Percentiles rank a stretch among this genome's conserved stretches.
These are phyloP conservation scores for Temnothorax unifasciatus DNA, from an alignment of 2,888 invertebrate species.

Conservation along the genomic window DNA sequence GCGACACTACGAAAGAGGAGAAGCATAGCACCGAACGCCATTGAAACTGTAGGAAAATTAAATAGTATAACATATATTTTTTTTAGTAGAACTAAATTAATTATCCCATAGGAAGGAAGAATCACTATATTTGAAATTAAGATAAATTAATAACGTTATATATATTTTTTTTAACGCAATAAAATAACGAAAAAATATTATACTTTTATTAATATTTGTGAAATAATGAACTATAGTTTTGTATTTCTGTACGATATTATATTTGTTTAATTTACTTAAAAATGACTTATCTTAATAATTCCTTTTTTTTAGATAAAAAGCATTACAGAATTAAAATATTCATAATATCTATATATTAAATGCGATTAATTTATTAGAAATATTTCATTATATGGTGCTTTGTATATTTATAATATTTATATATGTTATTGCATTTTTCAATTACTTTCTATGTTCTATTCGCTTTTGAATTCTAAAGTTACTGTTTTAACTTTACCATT, in stretches of 20 bases:
- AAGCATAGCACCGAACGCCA: conserved; percentile 34
- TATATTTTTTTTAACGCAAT: neutral
- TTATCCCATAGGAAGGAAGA: neutral
- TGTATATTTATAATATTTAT: neutral
- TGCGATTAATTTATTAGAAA: neutral
- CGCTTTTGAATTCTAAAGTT: neutral
- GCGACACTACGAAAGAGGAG: conserved; percentile 52
- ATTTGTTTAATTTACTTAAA: neutral
- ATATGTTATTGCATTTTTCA: neutral
- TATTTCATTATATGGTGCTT: neutral
- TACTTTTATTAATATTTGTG: neutral
- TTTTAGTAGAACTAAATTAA: conserved; percentile 8
- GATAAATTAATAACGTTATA: conserved; percentile 2
- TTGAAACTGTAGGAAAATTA: conserved; percentile 63
- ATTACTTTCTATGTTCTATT: neutral
- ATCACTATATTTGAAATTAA: neutral
- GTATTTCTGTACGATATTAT: neutral
- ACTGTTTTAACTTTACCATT: neutral
- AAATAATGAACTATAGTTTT: neutral
- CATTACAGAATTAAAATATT: neutral
- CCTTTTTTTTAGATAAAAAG: neutral
- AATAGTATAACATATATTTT: neutral
- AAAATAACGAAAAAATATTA: neutral
- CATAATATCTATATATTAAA: neutral
- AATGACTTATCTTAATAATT: neutral